phyloP scores from a whole-genome alignment of 35 echinoderm and acorn worm species.

The Ptychodera flava region DNA sequence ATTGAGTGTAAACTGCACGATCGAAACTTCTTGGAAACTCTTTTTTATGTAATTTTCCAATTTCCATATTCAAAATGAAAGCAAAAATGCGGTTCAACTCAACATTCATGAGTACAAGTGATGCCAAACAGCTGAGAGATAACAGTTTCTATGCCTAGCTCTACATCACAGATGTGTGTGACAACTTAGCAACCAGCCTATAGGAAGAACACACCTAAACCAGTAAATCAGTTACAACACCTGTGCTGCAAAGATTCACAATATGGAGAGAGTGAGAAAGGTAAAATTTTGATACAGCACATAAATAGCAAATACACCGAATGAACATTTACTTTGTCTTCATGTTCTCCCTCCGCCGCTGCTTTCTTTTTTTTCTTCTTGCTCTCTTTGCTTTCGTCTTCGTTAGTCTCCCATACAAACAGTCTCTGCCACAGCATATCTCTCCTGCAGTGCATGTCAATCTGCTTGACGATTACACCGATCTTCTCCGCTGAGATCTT shows the following conservation, averaged over 20 bases:
- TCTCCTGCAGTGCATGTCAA: conserved; percentile 62
- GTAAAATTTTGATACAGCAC: too few species aligned
- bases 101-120: neutral
- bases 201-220: too few species aligned
- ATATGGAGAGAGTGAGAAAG: too few species aligned
- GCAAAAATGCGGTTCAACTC: neutral
- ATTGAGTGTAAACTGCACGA: neutral
- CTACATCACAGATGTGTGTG: conserved; percentile 23
- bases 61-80: neutral
- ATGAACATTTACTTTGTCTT: neutral
- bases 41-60: neutral
- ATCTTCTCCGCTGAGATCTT: conserved; percentile 49
- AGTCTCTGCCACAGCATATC: conserved; percentile 85
- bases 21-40: neutral
- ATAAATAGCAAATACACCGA: too few species aligned
- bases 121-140: conserved; percentile 17
- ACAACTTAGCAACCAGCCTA: too few species aligned
- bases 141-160: conserved; percentile 33
- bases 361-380: neutral
- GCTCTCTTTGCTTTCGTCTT: neutral
- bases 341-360: neutral
- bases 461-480: conserved; percentile 43
- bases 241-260: too few species aligned
- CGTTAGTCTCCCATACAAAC: conserved; percentile 30
- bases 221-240: too few species aligned